These are phyloP conservation scores for Sapayoa aenigma DNA, from an alignment of 2,113 vertebrate species.

Conservation along the genomic window DNA sequence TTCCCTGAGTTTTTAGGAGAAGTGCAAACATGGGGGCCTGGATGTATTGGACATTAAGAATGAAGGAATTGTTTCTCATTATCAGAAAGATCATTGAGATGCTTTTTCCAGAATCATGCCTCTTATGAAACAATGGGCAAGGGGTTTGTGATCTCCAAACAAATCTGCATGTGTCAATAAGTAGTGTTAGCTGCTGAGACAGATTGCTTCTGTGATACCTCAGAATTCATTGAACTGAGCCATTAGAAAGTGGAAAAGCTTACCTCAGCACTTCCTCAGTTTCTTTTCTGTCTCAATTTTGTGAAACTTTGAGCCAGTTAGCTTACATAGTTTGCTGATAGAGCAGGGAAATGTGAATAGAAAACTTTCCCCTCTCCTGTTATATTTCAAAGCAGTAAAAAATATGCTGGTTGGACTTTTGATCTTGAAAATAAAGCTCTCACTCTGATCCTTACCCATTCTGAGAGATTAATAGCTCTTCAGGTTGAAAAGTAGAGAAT, in stretches of 20 bases:
- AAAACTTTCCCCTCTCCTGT: not conserved
- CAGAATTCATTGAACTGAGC: not conserved
- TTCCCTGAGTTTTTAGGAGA: not conserved
- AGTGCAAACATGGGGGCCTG: not conserved
- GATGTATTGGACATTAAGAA: not conserved
- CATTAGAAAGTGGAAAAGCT: not conserved
- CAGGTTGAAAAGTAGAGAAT: not conserved
- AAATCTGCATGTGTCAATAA: not conserved
- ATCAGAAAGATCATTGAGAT: not conserved
- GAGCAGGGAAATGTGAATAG: not conserved
- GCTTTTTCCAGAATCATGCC: not conserved
- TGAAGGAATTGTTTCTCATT: not conserved
- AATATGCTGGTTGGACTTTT: not conserved
- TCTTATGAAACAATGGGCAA: not conserved
- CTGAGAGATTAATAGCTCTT: not conserved
- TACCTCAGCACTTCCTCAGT: not conserved
- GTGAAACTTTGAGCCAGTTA: not conserved
- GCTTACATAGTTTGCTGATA: not conserved
- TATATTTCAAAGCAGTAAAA: not conserved
- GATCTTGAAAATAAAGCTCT: not conserved
- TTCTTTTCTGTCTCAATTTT: not conserved
- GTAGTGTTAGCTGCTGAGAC: not conserved
- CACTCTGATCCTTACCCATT: not conserved
- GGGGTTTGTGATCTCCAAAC: not conserved
- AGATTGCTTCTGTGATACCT: not conserved